phyloP scores from a whole-genome alignment of 2,797 vertebrate genomes.

The Sarcophilus harrisii region DNA sequence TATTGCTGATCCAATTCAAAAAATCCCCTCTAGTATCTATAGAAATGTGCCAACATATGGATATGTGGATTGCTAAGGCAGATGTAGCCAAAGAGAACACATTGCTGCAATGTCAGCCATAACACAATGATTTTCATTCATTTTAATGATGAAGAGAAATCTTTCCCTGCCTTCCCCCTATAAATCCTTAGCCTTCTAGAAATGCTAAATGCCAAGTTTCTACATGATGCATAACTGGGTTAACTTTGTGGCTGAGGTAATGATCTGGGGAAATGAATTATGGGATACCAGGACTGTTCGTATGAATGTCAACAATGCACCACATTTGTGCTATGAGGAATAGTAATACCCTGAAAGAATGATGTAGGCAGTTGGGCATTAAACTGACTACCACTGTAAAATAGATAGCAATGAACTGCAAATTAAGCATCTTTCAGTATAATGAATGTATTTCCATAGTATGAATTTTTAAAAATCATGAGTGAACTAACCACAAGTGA shows the following conservation, averaged over 20 bases:
- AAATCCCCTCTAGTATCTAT: background rate
- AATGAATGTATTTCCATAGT: conserved; percentile 61
- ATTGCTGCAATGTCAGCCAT: background rate
- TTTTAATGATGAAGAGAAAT: conserved; percentile 53
- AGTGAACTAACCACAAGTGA: conserved; percentile 33
- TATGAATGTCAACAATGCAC: conserved; percentile 53
- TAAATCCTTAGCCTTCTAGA: conserved; percentile 55
- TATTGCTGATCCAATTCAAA: background rate
- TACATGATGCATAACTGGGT: conserved; percentile 51
- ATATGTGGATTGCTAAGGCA: background rate
- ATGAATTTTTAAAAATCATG: conserved; percentile 54
- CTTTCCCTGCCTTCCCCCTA: conserved; percentile 66
- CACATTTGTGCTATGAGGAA: background rate
- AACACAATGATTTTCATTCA: conserved; percentile 63
- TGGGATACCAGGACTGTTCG: conserved; percentile 18
- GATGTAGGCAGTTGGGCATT: conserved; percentile 48
- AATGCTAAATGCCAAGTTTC: conserved; percentile 65
- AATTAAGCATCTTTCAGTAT: background rate
- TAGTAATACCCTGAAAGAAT: conserved; percentile 53
- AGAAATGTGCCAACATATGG: conserved; percentile 13
- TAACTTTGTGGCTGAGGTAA: conserved; percentile 72
- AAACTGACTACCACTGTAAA: conserved; percentile 61
- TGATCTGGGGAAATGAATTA: conserved; percentile 46
- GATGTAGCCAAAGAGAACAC: background rate
- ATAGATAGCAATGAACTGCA: conserved; percentile 67